Evolutionary conservation across 2,797 vertebrate species (phyloP), one percentile per base, ranked within the genome.

Genomic region (Novumbra hubbsi): DNA sequence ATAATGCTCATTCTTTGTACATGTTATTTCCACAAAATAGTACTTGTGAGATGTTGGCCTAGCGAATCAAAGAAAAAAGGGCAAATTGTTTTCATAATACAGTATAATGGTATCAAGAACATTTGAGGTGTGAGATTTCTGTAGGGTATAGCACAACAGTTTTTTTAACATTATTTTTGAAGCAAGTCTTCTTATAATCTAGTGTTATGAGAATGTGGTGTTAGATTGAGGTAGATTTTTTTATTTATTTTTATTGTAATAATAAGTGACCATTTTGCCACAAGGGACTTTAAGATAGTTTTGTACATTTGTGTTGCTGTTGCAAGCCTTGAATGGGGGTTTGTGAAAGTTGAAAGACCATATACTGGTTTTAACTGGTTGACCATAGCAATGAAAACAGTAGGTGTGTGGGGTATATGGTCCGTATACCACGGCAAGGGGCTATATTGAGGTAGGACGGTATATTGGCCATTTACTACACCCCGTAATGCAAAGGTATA

Each of bases 1-100:
- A 16, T 80, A 24, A 65, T 30, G 81, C 75, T 76, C 68, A 82
- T 83, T 74, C 72, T 80, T 78, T 52, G 74, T 24, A 9, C 71
- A 63, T 73, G 77, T 76, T 73, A 78, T 82, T 79, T 75, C 48
- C 57, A 60, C 55, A 14, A 60, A 71, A 64, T 66, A 73, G 68
- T 49, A 28, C 52, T 79, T 73, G 21, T 78, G 55, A 79, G 81
- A 28, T 77, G 6, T 9, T 60, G 24, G 67, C 68, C 60, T 15
- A 45, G 21, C 78, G 78, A 72, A 60, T 80, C 73, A 69, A 73
- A 81, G 68, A 8, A 52, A 73, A 74, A 63, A 32, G 81, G 77
- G 69, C 55, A 62, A 62, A 14, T 24, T 75, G 55, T 57, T 75
- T 68, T 27, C 79, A 67, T 77, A 78, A 21, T 68, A 52, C 17